Conservation (phyloP, 1,140 invertebrate genomes). For the Anadara kagoshimensis region DNA sequence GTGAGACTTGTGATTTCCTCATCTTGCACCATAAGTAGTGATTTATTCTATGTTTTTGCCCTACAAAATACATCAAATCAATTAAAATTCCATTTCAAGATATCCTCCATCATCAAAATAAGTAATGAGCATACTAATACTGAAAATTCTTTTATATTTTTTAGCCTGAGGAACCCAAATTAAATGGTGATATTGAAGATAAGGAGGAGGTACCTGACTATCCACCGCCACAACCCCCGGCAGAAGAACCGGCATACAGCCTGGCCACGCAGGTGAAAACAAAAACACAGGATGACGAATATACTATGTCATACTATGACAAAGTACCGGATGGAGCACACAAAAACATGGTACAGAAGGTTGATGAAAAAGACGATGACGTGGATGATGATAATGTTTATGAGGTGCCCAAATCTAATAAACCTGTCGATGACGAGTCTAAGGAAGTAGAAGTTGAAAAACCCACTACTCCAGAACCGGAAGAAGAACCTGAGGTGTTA, state of each 20-base stretch:
- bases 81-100: no score
- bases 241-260: neutral
- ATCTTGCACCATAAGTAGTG: no score
- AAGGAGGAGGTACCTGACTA: conserved; percentile 19
- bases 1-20: no score
- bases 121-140: no score
- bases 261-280: neutral
- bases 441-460: neutral
- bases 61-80: no score
- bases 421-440: conserved; percentile 28
- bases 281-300: neutral
- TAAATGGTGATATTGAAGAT: conserved; percentile 31
- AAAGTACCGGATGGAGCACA: conserved; percentile 3
- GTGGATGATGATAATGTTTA: conserved; percentile 42
- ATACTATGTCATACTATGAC: conserved; percentile 9
- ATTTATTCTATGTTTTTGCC: no score
- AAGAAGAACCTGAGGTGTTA: neutral
- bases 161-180: conserved; percentile 28
- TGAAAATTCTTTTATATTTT: neutral
- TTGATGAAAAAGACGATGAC: conserved; percentile 25
- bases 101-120: no score
- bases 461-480: no score
- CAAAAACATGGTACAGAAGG: conserved; percentile 5
- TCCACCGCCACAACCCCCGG: conserved; percentile 33
- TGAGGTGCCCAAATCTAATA: conserved; percentile 46